Percentiles rank a stretch among this genome's conserved stretches.
Conservation (phyloP, 2,113 vertebrate genomes). For the Calyptommatus sinebrachiatus region DNA sequence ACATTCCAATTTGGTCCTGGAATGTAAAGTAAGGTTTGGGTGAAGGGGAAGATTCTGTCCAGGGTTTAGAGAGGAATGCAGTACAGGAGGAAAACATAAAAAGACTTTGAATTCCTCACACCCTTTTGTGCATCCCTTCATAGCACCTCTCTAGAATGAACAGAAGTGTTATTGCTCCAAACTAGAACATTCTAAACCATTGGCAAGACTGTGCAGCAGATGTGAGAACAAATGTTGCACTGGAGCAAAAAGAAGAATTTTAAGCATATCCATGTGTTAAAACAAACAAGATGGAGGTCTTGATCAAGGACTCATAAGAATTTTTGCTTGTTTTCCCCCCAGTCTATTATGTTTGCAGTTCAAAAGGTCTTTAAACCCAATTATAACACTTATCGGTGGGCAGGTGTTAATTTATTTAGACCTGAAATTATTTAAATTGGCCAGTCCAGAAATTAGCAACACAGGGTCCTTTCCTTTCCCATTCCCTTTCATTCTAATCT, state of each 20-base stretch:
- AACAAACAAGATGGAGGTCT: conserved; percentile 7
- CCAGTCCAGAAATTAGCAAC: not conserved
- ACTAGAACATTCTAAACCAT: not conserved
- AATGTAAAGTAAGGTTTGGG: not conserved
- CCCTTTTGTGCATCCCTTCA: not conserved
- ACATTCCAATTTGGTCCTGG: not conserved
- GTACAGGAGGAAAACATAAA: not conserved
- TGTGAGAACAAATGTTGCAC: not conserved
- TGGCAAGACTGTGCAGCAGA: not conserved
- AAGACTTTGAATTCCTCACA: conserved; percentile 10
- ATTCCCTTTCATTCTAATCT: not conserved
- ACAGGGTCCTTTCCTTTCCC: no score
- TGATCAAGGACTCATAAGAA: not conserved
- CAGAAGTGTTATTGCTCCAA: not conserved
- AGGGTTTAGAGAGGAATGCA: conserved; percentile 8
- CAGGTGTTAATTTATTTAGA: not conserved
- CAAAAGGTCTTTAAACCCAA: not conserved
- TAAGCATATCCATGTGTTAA: conserved; percentile 6
- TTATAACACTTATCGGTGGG: not conserved
- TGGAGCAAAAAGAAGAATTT: not conserved
- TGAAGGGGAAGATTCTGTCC: not conserved
- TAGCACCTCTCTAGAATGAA: not conserved
- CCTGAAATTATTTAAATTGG: not conserved
- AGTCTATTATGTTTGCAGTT: not conserved
- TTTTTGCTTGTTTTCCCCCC: not conserved